phyloP scores from a whole-genome alignment of 1,140 invertebrate genomes.

The Tribolium castaneum region DNA sequence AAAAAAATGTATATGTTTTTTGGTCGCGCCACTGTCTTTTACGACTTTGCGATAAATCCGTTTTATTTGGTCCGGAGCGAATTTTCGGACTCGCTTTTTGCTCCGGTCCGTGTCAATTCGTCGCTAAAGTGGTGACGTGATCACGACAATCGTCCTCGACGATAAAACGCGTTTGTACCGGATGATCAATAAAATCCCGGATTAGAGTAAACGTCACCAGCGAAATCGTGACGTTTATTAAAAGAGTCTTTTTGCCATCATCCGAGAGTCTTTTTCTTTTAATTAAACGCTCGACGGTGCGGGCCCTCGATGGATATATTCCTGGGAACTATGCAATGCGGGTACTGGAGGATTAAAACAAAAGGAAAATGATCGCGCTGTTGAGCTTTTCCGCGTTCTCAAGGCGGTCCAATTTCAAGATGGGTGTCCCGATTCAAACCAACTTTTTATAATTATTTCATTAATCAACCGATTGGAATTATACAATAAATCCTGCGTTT shows the following conservation, averaged over 20 bases:
- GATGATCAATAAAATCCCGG: constrained; percentile 41
- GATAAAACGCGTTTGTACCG: constrained; percentile 23
- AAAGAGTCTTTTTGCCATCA: background rate
- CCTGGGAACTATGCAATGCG: background rate
- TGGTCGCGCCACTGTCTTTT: no score
- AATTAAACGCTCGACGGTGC: background rate
- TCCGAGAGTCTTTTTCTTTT: background rate
- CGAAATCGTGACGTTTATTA: constrained; percentile 5
- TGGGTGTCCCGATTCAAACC: no score
- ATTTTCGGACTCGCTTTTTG: constrained; percentile 16
- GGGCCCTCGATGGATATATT: background rate
- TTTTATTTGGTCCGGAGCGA: no score
- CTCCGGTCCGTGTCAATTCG: background rate
- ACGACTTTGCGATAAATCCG: no score
- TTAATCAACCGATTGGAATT: no score
- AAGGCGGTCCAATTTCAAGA: background rate
- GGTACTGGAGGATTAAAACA: background rate
- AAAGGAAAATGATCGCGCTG: background rate
- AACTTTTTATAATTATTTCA: no score
- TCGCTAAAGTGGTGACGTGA: constrained; percentile 11
- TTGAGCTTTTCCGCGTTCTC: background rate
- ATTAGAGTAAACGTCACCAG: constrained; percentile 39
- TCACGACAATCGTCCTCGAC: constrained; percentile 20
- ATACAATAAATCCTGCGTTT: no score
- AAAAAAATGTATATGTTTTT: no score